Evolutionary conservation across 2,888 invertebrate genomes (phyloP).

Genomic region (Acanthosepion pharaonis): DNA sequence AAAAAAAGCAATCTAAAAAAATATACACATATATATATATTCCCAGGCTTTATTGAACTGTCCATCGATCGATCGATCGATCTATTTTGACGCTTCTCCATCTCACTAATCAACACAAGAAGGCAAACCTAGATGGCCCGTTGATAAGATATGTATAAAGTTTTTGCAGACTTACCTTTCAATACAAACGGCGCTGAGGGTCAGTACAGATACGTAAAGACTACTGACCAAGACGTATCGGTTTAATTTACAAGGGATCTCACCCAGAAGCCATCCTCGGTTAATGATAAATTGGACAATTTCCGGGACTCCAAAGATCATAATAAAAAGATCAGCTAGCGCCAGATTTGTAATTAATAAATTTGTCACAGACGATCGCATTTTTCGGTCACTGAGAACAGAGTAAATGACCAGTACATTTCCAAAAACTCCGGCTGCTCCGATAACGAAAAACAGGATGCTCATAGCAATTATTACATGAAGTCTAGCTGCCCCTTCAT

Average conservation of each 20-base stretch:
- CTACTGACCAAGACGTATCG: conserved; percentile 74
- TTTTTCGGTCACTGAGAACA: conserved; percentile 70
- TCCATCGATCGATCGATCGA: too few species aligned
- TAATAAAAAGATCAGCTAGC: conserved; percentile 70
- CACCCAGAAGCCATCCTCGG: conserved; percentile 71
- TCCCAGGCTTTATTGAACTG: too few species aligned
- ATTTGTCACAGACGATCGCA: conserved; percentile 73
- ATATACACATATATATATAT: too few species aligned
- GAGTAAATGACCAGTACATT: conserved; percentile 73
- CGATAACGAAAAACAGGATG: conserved; percentile 69
- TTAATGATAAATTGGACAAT: conserved; percentile 72
- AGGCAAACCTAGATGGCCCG: not conserved
- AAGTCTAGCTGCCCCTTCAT: not conserved
- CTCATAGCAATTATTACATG: conserved; percentile 53
- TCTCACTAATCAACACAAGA: not conserved
- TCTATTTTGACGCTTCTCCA: not conserved
- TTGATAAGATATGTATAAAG: not conserved
- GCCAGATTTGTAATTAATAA: conserved; percentile 73
- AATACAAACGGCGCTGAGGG: conserved; percentile 75
- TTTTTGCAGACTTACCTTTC: conserved; percentile 70
- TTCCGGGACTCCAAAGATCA: conserved; percentile 74
- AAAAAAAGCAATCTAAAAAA: too few species aligned
- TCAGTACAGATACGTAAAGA: conserved; percentile 76
- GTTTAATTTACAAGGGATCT: conserved; percentile 72
- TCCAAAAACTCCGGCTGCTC: conserved; percentile 72